Evolutionary conservation across 1,140 invertebrate genomes (phyloP).

Genomic region (Venturia canescens): DNA sequence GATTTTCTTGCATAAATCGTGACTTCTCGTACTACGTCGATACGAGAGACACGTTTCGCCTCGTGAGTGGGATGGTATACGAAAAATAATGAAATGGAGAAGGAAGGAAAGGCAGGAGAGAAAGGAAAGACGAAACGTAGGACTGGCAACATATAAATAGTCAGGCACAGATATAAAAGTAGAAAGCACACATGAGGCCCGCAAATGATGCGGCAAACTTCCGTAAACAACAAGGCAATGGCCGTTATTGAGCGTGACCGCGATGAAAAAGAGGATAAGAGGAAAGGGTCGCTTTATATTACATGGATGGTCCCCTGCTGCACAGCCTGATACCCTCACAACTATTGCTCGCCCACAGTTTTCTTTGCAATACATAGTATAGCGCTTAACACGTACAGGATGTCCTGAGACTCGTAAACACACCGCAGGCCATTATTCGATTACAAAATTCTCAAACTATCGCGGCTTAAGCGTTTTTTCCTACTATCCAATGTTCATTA

Average conservation of each 20-base stretch:
- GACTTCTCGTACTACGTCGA: neutral
- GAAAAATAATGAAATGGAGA: neutral
- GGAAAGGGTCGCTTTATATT: slow-evolving; percentile 22
- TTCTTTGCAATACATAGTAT: neutral
- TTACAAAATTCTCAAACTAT: too few species aligned
- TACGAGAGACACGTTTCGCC: neutral
- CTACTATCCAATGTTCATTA: too few species aligned
- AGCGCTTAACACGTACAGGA: neutral
- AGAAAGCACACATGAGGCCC: slow-evolving; percentile 4
- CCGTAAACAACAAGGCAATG: slow-evolving; percentile 50
- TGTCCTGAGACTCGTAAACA: neutral
- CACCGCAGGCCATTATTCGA: too few species aligned
- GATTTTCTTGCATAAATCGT: neutral
- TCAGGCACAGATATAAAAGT: neutral
- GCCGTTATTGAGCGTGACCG: slow-evolving; percentile 15
- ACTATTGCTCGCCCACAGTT: neutral
- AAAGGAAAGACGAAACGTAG: neutral
- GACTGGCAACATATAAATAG: neutral
- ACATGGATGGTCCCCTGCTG: neutral
- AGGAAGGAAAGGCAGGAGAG: neutral
- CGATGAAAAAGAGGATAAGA: slow-evolving; percentile 33
- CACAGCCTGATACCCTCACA: neutral
- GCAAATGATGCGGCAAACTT: slow-evolving; percentile 43
- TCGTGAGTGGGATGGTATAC: neutral
- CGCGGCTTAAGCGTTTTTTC: too few species aligned